Evolutionary conservation across 1,140 invertebrate species (phyloP).

Genomic region (Megathymus violae): DNA sequence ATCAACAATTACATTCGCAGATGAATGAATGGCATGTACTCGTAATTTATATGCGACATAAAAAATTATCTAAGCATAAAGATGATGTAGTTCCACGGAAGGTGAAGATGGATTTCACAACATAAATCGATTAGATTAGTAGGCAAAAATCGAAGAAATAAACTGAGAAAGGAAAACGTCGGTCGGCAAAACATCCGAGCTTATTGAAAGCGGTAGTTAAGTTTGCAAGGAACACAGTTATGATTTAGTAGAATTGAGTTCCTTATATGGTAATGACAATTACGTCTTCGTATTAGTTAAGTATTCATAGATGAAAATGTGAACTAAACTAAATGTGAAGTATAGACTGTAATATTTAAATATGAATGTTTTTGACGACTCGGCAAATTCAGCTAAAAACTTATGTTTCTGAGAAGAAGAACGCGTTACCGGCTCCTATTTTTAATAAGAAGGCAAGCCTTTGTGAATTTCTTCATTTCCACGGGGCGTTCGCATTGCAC

Average conservation of each 20-base stretch:
- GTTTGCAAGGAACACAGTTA: not conserved
- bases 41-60: too few species aligned
- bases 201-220: conserved; percentile 55
- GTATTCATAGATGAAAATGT: not conserved
- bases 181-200: conserved; percentile 41
- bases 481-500: conserved; percentile 23
- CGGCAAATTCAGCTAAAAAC: not conserved
- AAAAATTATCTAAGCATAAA: too few species aligned
- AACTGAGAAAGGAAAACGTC: conserved; percentile 60
- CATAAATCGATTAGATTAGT: not conserved
- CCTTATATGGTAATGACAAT: not conserved
- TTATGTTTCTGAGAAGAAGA: not conserved
- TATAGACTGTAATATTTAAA: not conserved
- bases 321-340: not conserved
- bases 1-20: too few species aligned
- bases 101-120: not conserved
- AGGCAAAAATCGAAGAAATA: conserved; percentile 36
- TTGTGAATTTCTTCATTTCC: conserved; percentile 29
- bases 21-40: too few species aligned
- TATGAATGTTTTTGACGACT: not conserved
- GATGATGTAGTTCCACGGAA: not conserved
- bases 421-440: conserved; percentile 12
- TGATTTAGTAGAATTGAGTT: not conserved
- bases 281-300: not conserved
- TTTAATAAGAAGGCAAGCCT: conserved; percentile 25